Conservation (phyloP, 2,113 vertebrate species). For the Erythrocercus mccallii region DNA sequence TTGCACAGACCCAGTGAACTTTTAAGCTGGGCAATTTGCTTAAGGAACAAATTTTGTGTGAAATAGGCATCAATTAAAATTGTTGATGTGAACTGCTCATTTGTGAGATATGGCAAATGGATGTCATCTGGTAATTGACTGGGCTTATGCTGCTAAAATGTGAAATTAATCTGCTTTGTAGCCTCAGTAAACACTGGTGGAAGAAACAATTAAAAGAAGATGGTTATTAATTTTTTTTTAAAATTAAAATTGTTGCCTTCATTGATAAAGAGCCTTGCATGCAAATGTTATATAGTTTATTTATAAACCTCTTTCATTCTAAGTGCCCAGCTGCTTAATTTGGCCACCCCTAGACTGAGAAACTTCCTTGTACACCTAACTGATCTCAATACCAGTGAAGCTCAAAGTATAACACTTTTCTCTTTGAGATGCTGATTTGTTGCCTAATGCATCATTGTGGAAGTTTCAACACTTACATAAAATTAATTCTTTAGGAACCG, state of each 20-base stretch:
- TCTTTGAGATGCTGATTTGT: slow-evolving; percentile 13
- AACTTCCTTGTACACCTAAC: background rate
- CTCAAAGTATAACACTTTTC: slow-evolving; percentile 2
- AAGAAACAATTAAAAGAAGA: background rate
- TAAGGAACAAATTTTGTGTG: background rate
- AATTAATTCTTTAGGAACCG: slow-evolving; percentile 12
- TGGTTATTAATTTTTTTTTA: background rate
- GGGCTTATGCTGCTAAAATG: background rate
- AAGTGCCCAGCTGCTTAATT: background rate
- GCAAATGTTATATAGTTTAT: background rate
- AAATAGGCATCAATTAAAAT: background rate
- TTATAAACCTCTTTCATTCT: background rate
- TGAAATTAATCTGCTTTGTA: background rate
- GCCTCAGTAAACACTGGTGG: background rate
- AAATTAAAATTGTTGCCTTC: background rate
- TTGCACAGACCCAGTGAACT: background rate
- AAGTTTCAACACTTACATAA: background rate
- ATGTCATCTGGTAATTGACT: background rate
- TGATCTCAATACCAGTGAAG: background rate
- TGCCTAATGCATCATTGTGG: background rate
- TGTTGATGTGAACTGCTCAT: background rate
- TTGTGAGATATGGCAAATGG: background rate
- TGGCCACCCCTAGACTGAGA: slow-evolving; percentile 28
- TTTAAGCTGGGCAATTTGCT: background rate
- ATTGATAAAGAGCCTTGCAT: background rate